A percentile compares a stretch with the other conserved stretches of the same genome.
Evolutionary conservation across 2,113 vertebrate genomes (phyloP).

Genomic region (Forbesichthys papilliferus): DNA sequence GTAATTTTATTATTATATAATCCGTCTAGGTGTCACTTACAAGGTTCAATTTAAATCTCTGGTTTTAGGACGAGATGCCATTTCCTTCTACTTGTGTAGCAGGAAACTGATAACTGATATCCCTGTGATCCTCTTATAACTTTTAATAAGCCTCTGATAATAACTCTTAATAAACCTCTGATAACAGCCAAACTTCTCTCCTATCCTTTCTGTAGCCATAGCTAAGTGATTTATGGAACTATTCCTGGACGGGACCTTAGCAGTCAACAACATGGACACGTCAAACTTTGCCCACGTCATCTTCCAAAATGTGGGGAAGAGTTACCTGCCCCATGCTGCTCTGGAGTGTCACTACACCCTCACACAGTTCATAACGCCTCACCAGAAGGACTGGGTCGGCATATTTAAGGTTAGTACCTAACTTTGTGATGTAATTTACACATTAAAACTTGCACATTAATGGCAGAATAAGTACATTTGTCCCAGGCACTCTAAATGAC

Average conservation of each 20-base stretch:
- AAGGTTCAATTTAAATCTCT: too few species aligned
- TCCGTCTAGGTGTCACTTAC: too few species aligned
- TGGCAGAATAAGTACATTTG: too few species aligned
- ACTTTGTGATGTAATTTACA: too few species aligned
- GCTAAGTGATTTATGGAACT: conserved; percentile 81
- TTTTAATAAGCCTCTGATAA: background rate
- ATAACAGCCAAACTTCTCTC: conserved; percentile 10
- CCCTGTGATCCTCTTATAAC: too few species aligned
- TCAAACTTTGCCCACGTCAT: conserved; percentile 99
- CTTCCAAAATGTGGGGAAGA: conserved; percentile 98
- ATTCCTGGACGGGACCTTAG: conserved; percentile 82
- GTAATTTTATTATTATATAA: too few species aligned
- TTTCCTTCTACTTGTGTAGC: too few species aligned
- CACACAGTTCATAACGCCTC: conserved; percentile 91
- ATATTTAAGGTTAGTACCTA: conserved; percentile 90
- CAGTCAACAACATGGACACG: conserved; percentile 83
- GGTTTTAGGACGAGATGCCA: too few species aligned
- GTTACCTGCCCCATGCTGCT: conserved; percentile 92
- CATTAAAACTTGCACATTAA: too few species aligned
- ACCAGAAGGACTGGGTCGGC: conserved; percentile 98
- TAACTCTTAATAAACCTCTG: background rate
- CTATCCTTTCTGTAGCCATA: conserved; percentile 39
- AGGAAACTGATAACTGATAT: too few species aligned
- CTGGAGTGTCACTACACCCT: conserved; percentile 95
- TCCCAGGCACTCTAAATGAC: too few species aligned